Evolutionary conservation across 2,888 invertebrate species (phyloP).

Genomic region (Drosophila anomalata): DNA sequence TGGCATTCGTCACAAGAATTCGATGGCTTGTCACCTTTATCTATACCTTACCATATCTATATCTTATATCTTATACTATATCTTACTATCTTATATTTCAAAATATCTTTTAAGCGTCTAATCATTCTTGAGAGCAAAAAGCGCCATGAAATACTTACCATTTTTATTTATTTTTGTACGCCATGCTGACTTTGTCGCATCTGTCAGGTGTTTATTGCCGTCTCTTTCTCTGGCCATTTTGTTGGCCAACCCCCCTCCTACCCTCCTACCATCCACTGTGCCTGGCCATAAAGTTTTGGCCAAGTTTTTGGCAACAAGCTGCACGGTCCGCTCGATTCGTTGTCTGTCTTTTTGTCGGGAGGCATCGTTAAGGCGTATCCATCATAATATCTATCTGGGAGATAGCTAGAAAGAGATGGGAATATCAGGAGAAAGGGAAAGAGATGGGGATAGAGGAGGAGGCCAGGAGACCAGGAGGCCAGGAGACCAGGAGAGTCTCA

Average conservation of each 20-base stretch:
- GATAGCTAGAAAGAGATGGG: background rate
- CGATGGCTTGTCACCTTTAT: no score
- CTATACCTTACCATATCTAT: no score
- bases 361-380: conserved; percentile 72
- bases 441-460: background rate
- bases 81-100: no score
- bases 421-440: no score
- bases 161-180: background rate
- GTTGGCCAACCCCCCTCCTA: no score
- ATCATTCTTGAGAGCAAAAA: background rate
- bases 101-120: background rate
- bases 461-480: no score
- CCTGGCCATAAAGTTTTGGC: conserved; percentile 34
- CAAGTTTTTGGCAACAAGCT: conserved; percentile 38
- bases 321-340: conserved; percentile 13
- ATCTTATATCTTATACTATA: no score
- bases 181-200: conserved; percentile 2
- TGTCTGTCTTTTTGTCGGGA: conserved; percentile 30
- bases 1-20: no score
- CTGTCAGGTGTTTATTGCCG: background rate
- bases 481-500: conserved; percentile 24
- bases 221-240: background rate
- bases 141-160: background rate
- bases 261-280: background rate
- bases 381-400: conserved; percentile 67